Evolutionary conservation across 2,888 invertebrate species (phyloP).

Genomic region (Athrips mouffetella): DNA sequence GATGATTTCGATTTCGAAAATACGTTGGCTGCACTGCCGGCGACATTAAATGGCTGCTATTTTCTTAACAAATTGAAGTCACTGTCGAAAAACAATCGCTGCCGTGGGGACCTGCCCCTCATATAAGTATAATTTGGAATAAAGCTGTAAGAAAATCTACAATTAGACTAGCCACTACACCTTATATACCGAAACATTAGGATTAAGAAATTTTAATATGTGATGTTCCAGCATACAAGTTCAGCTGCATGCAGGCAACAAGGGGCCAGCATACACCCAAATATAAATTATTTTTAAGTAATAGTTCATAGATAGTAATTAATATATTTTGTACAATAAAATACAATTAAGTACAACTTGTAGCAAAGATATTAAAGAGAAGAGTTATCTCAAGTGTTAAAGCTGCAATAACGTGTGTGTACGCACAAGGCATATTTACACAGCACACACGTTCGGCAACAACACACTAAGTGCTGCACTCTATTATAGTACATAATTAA

Average conservation of each 20-base stretch:
- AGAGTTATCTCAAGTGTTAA: constrained; percentile 77
- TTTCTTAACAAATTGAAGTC: no score
- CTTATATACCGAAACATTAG: constrained; percentile 77
- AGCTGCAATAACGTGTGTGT: constrained; percentile 77
- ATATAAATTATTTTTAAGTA: constrained; percentile 73
- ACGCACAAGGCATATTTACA: constrained; percentile 77
- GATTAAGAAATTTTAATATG: constrained; percentile 71
- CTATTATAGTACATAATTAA: constrained; percentile 71
- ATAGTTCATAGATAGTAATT: constrained; percentile 77
- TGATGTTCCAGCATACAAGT: constrained; percentile 77
- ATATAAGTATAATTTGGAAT: constrained; percentile 75
- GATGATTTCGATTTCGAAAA: no score
- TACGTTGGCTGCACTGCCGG: no score
- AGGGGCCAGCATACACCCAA: constrained; percentile 74
- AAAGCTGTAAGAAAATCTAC: constrained; percentile 79
- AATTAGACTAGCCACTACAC: constrained; percentile 76
- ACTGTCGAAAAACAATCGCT: no score
- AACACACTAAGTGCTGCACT: constrained; percentile 73
- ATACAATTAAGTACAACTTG: constrained; percentile 84
- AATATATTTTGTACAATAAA: constrained; percentile 85
- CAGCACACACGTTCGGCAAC: constrained; percentile 74
- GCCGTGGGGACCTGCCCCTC: no score
- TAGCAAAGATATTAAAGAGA: constrained; percentile 82
- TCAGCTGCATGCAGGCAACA: constrained; percentile 75
- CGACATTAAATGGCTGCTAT: no score